phyloP scores from a whole-genome alignment of 2,888 invertebrate species.

The Eutolmus rufibarbis region DNA sequence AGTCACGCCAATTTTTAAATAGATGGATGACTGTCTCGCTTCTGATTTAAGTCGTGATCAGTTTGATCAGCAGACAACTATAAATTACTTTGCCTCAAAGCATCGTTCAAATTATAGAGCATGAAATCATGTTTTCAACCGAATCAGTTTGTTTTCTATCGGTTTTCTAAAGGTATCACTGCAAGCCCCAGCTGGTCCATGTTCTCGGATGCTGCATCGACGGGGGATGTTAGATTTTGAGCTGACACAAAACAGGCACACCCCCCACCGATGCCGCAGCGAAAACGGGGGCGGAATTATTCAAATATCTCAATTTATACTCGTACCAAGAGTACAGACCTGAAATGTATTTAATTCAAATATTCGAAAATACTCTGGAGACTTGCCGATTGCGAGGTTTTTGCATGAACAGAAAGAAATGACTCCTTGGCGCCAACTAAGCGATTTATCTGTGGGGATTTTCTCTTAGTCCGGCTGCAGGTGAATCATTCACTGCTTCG shows the following conservation, averaged over 20 bases:
- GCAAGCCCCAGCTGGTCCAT: not conserved
- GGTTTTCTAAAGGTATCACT: not conserved
- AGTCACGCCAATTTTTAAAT: not conserved
- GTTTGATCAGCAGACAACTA: not conserved
- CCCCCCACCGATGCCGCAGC: not conserved
- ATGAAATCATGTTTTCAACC: not conserved
- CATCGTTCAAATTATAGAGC: not conserved
- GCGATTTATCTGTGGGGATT: not conserved
- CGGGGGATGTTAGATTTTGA: not conserved
- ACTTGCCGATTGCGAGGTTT: not conserved
- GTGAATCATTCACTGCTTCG: not conserved
- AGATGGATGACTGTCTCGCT: not conserved
- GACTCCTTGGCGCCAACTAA: not conserved
- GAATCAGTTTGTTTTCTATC: not conserved
- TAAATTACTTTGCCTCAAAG: not conserved
- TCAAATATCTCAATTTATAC: not conserved
- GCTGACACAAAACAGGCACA: not conserved
- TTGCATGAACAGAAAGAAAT: not conserved
- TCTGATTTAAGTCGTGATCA: not conserved
- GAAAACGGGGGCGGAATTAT: not conserved
- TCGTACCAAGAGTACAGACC: not conserved
- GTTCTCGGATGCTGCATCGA: not conserved
- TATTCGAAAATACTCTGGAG: not conserved
- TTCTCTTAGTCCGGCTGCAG: not conserved
- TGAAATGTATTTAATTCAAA: not conserved